Evolutionary conservation across 1,140 invertebrate species (phyloP), one percentile per base, ranked within the genome.

Genomic region (Drosophila nigromelanica): DNA sequence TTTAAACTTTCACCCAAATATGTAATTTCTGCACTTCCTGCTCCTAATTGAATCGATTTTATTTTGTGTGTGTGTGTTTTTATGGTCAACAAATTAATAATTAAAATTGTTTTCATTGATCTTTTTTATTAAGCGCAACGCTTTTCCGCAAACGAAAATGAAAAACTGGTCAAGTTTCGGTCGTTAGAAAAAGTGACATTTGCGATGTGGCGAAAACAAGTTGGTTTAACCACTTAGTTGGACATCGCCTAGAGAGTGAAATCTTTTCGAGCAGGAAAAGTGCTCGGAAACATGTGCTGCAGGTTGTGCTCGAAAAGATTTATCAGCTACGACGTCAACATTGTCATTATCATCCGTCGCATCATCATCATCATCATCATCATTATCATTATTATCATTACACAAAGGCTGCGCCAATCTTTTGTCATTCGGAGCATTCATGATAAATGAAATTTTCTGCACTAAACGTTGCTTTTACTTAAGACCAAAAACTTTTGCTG

Each of bases 381-480:
- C 52, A 43, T 43, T 30, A 40, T 47, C 63, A 55, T 66, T 35
- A 63, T 64, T 14, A 11, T 21, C 43, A 21, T 43, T 11, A 81
- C 74, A 69, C 77, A 69, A 52, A 47, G 54, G 48, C 37, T 54
- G 54, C 42, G 50, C 5, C 60, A 64, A 71, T 86, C 81, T 86
- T 86, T 86, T 86, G 81, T 87, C 81, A 86, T 86, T 74, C 52
- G 47, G 4, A 18, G 45, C 7, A 5, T 75, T 64, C 51, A 76
- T 86, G 81, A 86, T 86, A 81, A 86, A 86, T 86, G 81, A 78
- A 86, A 78, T 86, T 78, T 78, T 77, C 59, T 62, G 73, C 77
- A 81, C 68, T 64, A 73, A 81, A 64, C 51, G 63, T 21, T 60
- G 70, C 71, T 73, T 73, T 71, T 73, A 60, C 64, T 74, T 77